These are phyloP conservation scores for Riptortus pedestris DNA, from an alignment of 1,140 invertebrate species.

Conservation along the genomic window DNA sequence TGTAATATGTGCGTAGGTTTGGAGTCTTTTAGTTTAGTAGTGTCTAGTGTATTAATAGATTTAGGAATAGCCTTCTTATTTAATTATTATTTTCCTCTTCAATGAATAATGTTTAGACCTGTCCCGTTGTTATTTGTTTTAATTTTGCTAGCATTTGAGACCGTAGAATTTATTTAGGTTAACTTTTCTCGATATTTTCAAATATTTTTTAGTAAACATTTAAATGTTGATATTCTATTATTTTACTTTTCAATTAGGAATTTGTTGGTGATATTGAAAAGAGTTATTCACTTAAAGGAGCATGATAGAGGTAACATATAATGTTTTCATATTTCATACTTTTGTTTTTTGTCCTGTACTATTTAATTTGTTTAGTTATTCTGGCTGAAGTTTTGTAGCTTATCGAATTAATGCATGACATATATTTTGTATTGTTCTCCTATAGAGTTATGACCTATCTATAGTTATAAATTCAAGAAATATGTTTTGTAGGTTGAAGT, in stretches of 20 bases:
- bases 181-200: background rate
- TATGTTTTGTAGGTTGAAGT: conserved; percentile 5
- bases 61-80: conserved; percentile 1
- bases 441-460: too few species aligned
- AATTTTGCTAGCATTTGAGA: background rate
- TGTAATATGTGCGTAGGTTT: conserved; percentile 23
- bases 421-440: too few species aligned
- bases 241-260: background rate
- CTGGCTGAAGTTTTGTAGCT: too few species aligned
- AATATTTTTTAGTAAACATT: background rate
- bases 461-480: too few species aligned
- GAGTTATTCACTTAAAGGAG: conserved; percentile 12
- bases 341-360: too few species aligned
- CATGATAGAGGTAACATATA: conserved; percentile 11
- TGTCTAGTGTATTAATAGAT: conserved; percentile 16
- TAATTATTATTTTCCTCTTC: too few species aligned
- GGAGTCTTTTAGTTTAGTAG: conserved; percentile 6
- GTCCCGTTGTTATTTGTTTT: background rate
- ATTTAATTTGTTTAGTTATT: too few species aligned
- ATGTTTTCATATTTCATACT: background rate
- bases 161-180: background rate
- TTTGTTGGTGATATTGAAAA: conserved; percentile 18
- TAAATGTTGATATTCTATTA: background rate
- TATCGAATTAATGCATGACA: too few species aligned
- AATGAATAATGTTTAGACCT: too few species aligned